phyloP scores from a whole-genome alignment of 2,113 vertebrate genomes.

The Cathartes aura region DNA sequence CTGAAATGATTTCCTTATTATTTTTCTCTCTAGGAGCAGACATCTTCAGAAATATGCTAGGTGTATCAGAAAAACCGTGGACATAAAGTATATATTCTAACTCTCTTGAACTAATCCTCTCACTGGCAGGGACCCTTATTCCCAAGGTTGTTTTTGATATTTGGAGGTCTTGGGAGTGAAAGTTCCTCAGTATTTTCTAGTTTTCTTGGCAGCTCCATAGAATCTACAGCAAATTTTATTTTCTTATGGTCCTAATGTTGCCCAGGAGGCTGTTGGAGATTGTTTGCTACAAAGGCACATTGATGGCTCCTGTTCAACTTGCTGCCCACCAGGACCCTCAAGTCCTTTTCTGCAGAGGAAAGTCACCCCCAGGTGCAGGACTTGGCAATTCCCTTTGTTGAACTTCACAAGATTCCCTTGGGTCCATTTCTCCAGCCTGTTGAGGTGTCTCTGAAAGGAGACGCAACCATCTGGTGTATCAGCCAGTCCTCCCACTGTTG shows the following conservation, averaged over 20 bases:
- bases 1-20: not conserved
- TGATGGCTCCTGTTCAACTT: not conserved
- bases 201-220: not conserved
- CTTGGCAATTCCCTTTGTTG: not conserved
- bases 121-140: not conserved
- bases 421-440: not conserved
- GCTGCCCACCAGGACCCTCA: not conserved
- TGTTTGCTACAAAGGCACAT: not conserved
- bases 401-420: not conserved
- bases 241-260: not conserved
- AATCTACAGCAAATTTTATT: not conserved
- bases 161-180: not conserved
- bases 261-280: not conserved
- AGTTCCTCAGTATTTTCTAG: not conserved
- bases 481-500: not conserved
- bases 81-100: not conserved
- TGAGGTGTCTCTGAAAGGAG: not conserved
- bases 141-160: not conserved
- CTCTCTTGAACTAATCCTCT: not conserved
- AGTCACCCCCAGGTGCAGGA: not conserved
- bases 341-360: not conserved
- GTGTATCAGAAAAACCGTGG: not conserved
- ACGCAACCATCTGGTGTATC: rapidly evolving
- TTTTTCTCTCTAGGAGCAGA: not conserved
- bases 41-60: not conserved